Base-by-base conservation (phyloP, 2,888 invertebrate species). In the Xestobium rufovillosum region DNA sequence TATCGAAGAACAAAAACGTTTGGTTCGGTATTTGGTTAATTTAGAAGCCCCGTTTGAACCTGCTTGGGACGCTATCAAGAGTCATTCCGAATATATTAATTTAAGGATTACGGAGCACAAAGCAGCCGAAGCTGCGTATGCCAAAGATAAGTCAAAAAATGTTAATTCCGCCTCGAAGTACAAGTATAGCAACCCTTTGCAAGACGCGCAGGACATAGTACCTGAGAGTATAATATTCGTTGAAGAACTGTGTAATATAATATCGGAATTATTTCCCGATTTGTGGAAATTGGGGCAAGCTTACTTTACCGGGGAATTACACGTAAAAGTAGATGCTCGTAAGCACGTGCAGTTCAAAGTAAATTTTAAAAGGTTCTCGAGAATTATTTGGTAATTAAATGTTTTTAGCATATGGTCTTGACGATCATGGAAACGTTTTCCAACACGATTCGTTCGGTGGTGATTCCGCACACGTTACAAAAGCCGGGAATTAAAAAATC, bases 251-350 rank as follows among this genome's bases (percentile, higher is more conserved):
- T 83, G 84, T 43, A 78, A 81, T 36, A 72, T 83, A 41, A 74
- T 90, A 26, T 75, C 79, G 1, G 78, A 80, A 38, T 77, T 82
- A 44, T 76, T 96, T 57, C 88, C 90, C 17, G 90, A 95, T 63
- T 75, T 98, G 52, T 97, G 95, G 95, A 87, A 91, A 59, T 75
- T 98, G 1, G 95, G 96, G 0, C 83, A 92, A 56, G 80, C 90
- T 25, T 97, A 97, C 71, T 94, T 95, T 64, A 83, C 84, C 3
- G 89, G 88, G 4, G 87, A 91, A 58, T 67, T 94, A 36, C 78
- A 82, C 51, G 80, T 84, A 0, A 79, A 83, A 45, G 73, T 79
- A 8, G 81, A 81, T 58, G 64, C 73, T 2, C 76, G 79, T n/a
- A 74, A 84, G 34, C 86, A 56, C 48, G 52, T 55, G n/a, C 40